Percentiles rank a stretch among this genome's conserved stretches.
These are phyloP conservation scores for Sinocyclocheilus anshuiensis DNA, from an alignment of 2,113 vertebrate species.

Conservation along the genomic window DNA sequence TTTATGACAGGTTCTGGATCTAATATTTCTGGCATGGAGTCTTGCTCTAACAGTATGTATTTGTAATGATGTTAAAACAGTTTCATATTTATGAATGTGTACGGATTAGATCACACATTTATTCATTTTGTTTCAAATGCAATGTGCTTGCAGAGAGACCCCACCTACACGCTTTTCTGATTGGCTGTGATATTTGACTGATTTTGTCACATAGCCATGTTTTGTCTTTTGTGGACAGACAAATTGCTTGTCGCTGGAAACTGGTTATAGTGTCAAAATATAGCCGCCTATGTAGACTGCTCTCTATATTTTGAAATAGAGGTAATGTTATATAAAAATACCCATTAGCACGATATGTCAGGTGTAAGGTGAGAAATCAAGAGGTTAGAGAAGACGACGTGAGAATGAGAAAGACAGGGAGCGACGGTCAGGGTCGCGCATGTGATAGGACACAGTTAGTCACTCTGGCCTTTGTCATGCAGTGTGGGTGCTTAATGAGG, in stretches of 20 bases:
- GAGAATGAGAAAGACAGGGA: neutral
- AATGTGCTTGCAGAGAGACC: neutral
- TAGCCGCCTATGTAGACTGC: neutral
- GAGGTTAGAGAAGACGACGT: neutral
- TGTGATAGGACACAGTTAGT: constrained; percentile 59
- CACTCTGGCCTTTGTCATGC: constrained; percentile 64
- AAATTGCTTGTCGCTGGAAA: neutral
- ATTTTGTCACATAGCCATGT: neutral
- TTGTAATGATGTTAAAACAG: neutral
- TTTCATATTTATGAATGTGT: neutral
- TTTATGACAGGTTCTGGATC: no score
- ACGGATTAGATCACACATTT: neutral
- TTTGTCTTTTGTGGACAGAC: no score
- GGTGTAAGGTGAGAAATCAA: neutral
- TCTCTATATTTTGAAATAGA: neutral
- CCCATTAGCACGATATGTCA: neutral
- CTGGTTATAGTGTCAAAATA: neutral
- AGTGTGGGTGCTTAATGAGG: constrained; percentile 72
- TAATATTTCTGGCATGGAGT: neutral
- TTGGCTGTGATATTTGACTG: neutral
- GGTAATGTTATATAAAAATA: neutral
- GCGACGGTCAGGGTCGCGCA: constrained; percentile 6
- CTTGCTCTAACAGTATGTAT: neutral
- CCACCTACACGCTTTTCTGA: neutral
- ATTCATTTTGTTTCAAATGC: neutral